Evolutionary conservation across 2,797 vertebrate species (phyloP).

Genomic region (Neostethus bicornis): DNA sequence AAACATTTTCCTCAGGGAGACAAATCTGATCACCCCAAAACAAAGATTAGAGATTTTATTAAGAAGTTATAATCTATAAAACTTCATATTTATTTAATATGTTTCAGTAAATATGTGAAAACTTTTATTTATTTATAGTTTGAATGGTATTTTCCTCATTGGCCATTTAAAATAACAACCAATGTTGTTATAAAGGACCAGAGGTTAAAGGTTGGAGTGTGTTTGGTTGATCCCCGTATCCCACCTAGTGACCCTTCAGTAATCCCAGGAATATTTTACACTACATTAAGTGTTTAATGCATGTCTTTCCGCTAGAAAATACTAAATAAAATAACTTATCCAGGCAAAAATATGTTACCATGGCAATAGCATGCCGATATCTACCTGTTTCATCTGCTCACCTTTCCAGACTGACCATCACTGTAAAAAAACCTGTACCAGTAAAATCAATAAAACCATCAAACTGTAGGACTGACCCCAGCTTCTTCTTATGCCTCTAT

Average conservation of each 20-base stretch:
- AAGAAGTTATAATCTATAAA: constrained; percentile 28
- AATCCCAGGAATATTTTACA: constrained; percentile 83
- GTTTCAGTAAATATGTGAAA: constrained; percentile 9
- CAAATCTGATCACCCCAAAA: constrained; percentile 52
- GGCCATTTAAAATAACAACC: constrained; percentile 21
- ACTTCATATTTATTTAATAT: constrained; percentile 15
- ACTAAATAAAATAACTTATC: constrained; percentile 74
- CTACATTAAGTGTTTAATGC: constrained; percentile 87
- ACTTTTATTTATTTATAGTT: constrained; percentile 27
- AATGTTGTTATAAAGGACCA: constrained; percentile 19
- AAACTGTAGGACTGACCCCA: constrained; percentile 63
- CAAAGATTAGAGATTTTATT: constrained; percentile 28
- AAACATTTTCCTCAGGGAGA: constrained; percentile 66
- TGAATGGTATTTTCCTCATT: constrained; percentile 15
- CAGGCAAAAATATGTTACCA: constrained; percentile 81
- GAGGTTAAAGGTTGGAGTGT: constrained; percentile 12
- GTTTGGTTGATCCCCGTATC: constrained; percentile 37
- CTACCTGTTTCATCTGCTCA: constrained; percentile 84
- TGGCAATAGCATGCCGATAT: constrained; percentile 86
- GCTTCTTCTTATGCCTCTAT: too few relatives aligned
- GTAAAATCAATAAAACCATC: constrained; percentile 80
- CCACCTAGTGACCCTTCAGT: constrained; percentile 74
- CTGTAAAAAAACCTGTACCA: constrained; percentile 73
- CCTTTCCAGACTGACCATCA: constrained; percentile 77
- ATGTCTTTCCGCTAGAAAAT: constrained; percentile 86